Evolutionary conservation across 2,888 invertebrate genomes (phyloP).

Genomic region (Drosophila pseudotalamancana): DNA sequence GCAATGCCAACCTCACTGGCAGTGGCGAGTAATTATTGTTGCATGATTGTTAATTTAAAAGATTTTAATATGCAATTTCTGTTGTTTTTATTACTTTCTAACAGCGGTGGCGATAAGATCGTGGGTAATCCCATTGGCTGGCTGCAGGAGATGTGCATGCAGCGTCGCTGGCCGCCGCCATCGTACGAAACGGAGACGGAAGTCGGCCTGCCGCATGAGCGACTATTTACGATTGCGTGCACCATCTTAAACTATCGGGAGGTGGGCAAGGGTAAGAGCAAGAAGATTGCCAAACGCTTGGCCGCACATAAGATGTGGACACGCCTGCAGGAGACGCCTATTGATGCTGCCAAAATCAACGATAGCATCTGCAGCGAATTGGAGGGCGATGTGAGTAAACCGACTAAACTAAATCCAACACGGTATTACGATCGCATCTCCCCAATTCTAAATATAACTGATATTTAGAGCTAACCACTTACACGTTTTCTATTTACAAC

Average conservation of each 20-base stretch:
- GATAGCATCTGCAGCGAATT: constrained; percentile 89
- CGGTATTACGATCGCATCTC: constrained; percentile 39
- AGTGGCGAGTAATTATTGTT: constrained; percentile 79
- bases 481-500: not conserved
- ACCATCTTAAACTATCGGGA: constrained; percentile 94
- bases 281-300: constrained; percentile 97
- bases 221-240: constrained; percentile 96
- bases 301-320: constrained; percentile 98
- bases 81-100: not conserved
- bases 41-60: not conserved
- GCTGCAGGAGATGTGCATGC: constrained; percentile 98
- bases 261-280: constrained; percentile 95
- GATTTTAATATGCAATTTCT: not conserved
- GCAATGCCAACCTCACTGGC: constrained; percentile 64
- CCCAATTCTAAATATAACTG: constrained; percentile 12
- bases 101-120: constrained; percentile 90
- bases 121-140: constrained; percentile 98
- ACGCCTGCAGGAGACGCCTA: constrained; percentile 90
- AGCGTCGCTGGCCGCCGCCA: constrained; percentile 97
- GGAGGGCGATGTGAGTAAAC: constrained; percentile 87
- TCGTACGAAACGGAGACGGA: constrained; percentile 91
- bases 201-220: constrained; percentile 93
- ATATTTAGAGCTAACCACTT: constrained; percentile 27
- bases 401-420: constrained; percentile 7
- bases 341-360: constrained; percentile 87